Evolutionary conservation across 1,140 invertebrate genomes (phyloP).

Genomic region (Philopotamus ludificatus): DNA sequence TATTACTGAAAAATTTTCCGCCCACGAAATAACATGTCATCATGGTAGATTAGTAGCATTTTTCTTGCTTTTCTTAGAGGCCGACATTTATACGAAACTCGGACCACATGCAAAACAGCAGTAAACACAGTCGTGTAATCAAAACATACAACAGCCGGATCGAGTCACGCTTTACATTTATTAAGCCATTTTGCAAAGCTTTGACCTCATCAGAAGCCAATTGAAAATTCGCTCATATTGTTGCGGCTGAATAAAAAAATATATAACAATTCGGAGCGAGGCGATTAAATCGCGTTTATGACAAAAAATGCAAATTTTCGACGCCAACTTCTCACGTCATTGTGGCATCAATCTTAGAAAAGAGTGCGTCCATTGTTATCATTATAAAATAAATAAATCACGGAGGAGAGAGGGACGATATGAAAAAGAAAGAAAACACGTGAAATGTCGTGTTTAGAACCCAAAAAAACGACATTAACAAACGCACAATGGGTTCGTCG

Average conservation of each 20-base stretch:
- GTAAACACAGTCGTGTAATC: no score
- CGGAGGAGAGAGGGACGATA: neutral
- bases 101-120: no score
- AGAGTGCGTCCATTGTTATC: conserved; percentile 13
- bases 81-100: no score
- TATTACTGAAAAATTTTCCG: no score
- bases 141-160: no score
- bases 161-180: conserved; percentile 10
- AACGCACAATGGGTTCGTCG: conserved; percentile 21
- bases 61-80: no score
- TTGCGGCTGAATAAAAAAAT: neutral
- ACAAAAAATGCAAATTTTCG: conserved; percentile 21
- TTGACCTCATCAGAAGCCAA: neutral
- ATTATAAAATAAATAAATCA: conserved; percentile 39
- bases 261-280: neutral
- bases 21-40: no score
- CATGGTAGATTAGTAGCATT: no score
- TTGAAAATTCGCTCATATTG: neutral
- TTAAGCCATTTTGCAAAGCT: neutral
- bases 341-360: conserved; percentile 12
- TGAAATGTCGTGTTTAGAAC: conserved; percentile 23
- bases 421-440: no score
- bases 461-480: conserved; percentile 26
- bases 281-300: neutral
- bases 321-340: neutral